Evolutionary conservation across 1,140 invertebrate genomes (phyloP).

Genomic region (Magallana angulata): DNA sequence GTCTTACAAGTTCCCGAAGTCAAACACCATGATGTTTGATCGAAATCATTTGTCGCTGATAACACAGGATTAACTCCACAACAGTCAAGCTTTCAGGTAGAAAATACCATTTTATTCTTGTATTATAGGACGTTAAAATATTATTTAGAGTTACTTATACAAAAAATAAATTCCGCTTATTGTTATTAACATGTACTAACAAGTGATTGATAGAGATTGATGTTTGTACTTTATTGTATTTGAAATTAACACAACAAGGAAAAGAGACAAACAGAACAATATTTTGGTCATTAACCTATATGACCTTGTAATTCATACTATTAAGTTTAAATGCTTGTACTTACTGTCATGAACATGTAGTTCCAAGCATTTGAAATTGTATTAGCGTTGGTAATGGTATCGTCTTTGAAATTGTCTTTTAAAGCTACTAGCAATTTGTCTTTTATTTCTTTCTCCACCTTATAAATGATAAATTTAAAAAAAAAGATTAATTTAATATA

Average conservation of each 20-base stretch:
- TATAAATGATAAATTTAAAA: background rate
- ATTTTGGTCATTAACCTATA: no score
- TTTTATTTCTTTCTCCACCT: conserved; percentile 22
- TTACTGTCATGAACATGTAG: conserved; percentile 45
- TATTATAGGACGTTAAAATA: no score
- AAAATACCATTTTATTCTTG: no score
- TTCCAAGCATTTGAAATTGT: conserved; percentile 44
- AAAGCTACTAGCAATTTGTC: background rate
- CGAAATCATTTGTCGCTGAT: background rate
- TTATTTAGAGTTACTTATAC: no score
- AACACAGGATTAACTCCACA: conserved; percentile 8
- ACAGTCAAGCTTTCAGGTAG: background rate
- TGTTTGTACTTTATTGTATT: no score
- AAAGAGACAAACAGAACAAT: no score
- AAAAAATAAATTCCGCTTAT: no score
- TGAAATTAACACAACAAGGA: no score
- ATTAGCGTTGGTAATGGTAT: background rate
- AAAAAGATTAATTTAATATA: no score
- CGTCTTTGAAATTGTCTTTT: conserved; percentile 27
- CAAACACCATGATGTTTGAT: background rate
- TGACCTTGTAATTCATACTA: no score
- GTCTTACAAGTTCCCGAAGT: background rate
- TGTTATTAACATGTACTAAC: no score
- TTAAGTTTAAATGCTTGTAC: background rate
- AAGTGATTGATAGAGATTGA: no score